Base-by-base conservation (phyloP, 2,113 vertebrate genomes). In the Pongo pygmaeus region DNA sequence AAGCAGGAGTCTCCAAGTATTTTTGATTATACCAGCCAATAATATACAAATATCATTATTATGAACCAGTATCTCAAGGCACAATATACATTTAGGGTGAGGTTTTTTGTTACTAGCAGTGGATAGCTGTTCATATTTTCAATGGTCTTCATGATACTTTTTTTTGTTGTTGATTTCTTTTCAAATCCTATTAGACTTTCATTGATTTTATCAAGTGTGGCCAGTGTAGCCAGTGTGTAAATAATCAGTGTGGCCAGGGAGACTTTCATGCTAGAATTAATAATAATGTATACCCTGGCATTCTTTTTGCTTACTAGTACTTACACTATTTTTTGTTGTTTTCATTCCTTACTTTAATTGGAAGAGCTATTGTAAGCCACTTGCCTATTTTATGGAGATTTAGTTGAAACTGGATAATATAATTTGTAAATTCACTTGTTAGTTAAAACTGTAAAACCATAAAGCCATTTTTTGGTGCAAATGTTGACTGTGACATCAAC, bases 341-440 rank as follows among this genome's bases (percentile, higher is more conserved):
- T 75, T 72, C 25, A 81, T 46, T 52, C 27, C 22, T 83, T 88
- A 23, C 55, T 75, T 88, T 92, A 67, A 88, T 32, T 69, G 18
- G 23, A 67, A 27, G 43, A 25, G 23, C 27, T 61, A 23, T 22
- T 74, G 32, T 48, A 84, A 52, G 18, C 5, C 57, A 81, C 20
- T 91, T 89, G 16, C 30, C 55, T 16, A 67, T 83, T 83, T 94
- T 67, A 40, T 70, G 64, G 20, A 57, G 64, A 14, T 78, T 88
- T 91, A 80, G 16, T 67, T 78, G 74, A 86, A 93, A 85, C 25
- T 57, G 40, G 67, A 38, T 57, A 89, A 70, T 40, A 81, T 0
- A 57, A 92, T 78, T 90, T 94, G 16, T 57, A 77, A 93, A 91
- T 89, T 81, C 67, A 79, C 20, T 72, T 92, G 14, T 35, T 92